phyloP scores from a whole-genome alignment of 92 coral and sea anemone species.

The Hydrozoanthus gracilis region DNA sequence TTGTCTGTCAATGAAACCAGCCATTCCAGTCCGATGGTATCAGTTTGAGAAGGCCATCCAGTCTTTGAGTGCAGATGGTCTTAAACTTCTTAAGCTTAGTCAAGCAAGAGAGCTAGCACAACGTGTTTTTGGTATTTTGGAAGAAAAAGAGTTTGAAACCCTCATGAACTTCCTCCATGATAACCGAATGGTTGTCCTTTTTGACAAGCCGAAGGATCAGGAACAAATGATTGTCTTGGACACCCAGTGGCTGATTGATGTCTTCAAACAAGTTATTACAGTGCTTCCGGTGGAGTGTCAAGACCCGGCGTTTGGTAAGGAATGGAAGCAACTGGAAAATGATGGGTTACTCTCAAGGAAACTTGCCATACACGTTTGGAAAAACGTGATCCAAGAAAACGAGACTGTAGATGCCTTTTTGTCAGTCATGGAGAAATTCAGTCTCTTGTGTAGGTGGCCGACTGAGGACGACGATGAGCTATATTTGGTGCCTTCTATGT shows the following conservation, averaged over 20 bases:
- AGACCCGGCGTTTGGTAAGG: conserved; percentile 30
- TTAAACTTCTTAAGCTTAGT: conserved; percentile 37
- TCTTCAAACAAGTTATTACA: conserved; percentile 69
- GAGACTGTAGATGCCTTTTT: conserved; percentile 40
- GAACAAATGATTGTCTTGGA: conserved; percentile 53
- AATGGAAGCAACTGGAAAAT: conserved; percentile 55
- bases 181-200: conserved; percentile 63
- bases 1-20: conserved; percentile 29
- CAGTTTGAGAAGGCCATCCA: conserved; percentile 64
- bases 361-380: conserved; percentile 51
- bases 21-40: conserved; percentile 59
- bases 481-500: conserved; percentile 60
- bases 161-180: conserved; percentile 64
- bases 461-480: conserved; percentile 33
- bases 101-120: conserved; percentile 53
- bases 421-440: conserved; percentile 69
- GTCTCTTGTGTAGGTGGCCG: conserved; percentile 60
- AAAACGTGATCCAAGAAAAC: conserved; percentile 24
- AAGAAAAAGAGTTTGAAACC: conserved; percentile 44
- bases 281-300: conserved; percentile 36
- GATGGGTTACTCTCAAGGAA: conserved; percentile 49
- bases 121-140: conserved; percentile 29
- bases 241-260: conserved; percentile 69
- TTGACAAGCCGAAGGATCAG: conserved; percentile 46
- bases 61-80: conserved; percentile 26